Base-by-base conservation (phyloP, 2,797 vertebrate genomes). In the Danio kyathit region DNA sequence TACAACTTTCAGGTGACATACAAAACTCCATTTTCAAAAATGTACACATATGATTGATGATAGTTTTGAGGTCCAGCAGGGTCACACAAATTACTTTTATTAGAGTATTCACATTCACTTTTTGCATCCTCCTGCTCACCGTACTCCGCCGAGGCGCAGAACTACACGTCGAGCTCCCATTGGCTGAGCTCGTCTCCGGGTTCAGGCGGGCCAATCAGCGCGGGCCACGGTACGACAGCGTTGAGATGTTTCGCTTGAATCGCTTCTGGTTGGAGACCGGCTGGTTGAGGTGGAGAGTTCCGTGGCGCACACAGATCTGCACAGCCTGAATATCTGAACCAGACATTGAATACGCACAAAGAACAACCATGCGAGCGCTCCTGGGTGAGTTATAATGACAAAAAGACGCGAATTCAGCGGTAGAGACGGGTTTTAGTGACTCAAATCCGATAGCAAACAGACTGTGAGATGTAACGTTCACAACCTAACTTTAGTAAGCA, bases 161-260 rank as follows among this genome's bases (percentile, higher is more conserved):
- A 86, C 88, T 94, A 95, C 94, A 94, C 93, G 94, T 89, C 94
- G 93, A 77, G 2, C 81, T 16, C 61, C 88, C 84, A 95, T 95
- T 95, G 94, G 94, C 54, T 76, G 8, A 52, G 48, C 43, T 21
- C 51, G 54, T 70, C 2, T 79, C 83, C 17, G 56, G 70, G 83
- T 19, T 0, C 4, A 7, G 1, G 54, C 0, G 59, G 41, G 86
- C 94, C 93, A 95, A 95, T 95, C 90, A 91, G 87, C 85, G 86
- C 7, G 92, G 91, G 94, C 92, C 94, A 95, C 94, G 94, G 92
- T 92, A 83, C 90, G 91, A 79, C 73, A 5, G 79, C 17, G 80
- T 81, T 75, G 74, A 75, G 81, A 41, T 82, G 56, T 38, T 63
- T 16, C 51, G 38, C 54, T 46, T 82, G 56, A 38, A 63, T 16